These are phyloP conservation scores for Heterotilapia buettikoferi DNA, from an alignment of 2,113 vertebrate genomes.

Conservation along the genomic window DNA sequence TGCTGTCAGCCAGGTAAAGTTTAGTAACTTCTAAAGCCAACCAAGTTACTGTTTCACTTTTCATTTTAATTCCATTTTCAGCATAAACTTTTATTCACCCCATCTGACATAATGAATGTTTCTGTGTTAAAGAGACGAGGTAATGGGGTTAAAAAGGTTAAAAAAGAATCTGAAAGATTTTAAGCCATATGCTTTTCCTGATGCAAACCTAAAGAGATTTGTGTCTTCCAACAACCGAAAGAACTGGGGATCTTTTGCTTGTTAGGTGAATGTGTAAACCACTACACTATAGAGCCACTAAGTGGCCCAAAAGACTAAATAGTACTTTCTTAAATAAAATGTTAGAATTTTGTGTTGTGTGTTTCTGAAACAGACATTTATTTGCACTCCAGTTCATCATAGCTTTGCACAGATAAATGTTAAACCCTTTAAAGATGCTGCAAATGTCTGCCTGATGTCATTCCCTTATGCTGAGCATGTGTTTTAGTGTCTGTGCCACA, in stretches of 20 bases:
- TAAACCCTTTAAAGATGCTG: background rate
- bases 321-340: background rate
- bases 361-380: background rate
- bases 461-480: slow-evolving; percentile 4
- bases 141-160: background rate
- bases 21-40: too few relatives aligned
- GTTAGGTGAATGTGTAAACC: background rate
- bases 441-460: background rate
- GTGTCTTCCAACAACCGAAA: background rate
- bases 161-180: background rate
- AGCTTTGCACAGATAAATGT: background rate
- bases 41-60: too few relatives aligned
- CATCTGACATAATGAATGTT: background rate
- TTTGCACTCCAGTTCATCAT: background rate
- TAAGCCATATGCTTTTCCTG: too few relatives aligned
- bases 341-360: background rate
- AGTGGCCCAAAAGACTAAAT: background rate
- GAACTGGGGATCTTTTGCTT: background rate
- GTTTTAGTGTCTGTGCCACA: slow-evolving; percentile 4
- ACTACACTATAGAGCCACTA: background rate
- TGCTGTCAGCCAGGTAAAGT: too few relatives aligned
- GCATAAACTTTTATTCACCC: background rate
- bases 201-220: too few relatives aligned
- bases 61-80: background rate
- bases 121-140: background rate